Evolutionary conservation across 2,888 invertebrate genomes (phyloP).

Genomic region (Idaea straminata): DNA sequence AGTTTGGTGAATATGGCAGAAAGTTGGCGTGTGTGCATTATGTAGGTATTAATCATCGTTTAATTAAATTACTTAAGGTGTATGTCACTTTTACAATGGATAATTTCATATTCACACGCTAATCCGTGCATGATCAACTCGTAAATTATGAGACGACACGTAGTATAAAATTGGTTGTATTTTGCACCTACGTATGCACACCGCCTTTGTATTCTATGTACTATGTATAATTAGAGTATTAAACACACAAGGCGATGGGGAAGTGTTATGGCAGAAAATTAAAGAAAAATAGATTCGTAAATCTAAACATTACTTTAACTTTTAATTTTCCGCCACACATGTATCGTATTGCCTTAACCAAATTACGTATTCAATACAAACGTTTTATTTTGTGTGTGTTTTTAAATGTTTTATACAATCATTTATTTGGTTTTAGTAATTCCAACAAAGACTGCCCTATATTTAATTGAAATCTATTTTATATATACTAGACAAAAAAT

Average conservation of each 20-base stretch:
- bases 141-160: too few relatives aligned
- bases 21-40: conserved; percentile 61
- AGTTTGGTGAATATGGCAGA: conserved; percentile 77
- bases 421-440: conserved; percentile 70
- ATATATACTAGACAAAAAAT: conserved; percentile 74
- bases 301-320: not conserved
- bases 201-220: conserved; percentile 47
- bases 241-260: not conserved
- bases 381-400: conserved; percentile 60
- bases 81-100: too few relatives aligned
- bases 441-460: conserved; percentile 80
- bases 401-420: conserved; percentile 59
- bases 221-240: not conserved
- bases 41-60: conserved; percentile 2
- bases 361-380: conserved; percentile 31
- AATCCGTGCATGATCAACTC: not conserved
- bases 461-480: conserved; percentile 79
- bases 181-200: conserved; percentile 12
- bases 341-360: not conserved
- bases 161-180: too few relatives aligned
- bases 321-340: conserved; percentile 5
- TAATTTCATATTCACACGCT: not conserved
- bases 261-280: not conserved
- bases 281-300: not conserved
- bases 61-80: not conserved